Base-by-base conservation (phyloP, 2,113 vertebrate genomes). In the Coracopsis vasa region DNA sequence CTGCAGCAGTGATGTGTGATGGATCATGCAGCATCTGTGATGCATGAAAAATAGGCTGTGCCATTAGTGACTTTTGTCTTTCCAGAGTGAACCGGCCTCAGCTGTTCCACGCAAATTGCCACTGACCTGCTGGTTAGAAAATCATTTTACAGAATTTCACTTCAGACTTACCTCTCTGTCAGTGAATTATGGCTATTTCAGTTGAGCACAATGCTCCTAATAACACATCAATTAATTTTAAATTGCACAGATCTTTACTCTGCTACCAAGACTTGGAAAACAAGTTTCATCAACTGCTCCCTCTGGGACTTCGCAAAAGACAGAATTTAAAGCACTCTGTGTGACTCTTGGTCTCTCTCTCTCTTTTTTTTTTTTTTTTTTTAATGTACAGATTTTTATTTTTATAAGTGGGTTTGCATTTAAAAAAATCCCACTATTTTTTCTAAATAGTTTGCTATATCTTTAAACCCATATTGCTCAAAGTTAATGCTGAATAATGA, bases 1-100 rank as follows among this genome's bases (percentile, higher is more conserved):
- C 80, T 79, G 70, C 0, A 0, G 48, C 54, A 54, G n/a, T 17
- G 58, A 28, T 0, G 1, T 11, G 77, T 45, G 60, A 20, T 66
- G 80, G 51, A 64, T 90, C 16, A 1, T 6, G 28, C n/a, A 5
- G 45, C 21, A 24, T 47, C 75, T 19, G 39, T 53, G 39, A 39
- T 16, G 20, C 64, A 37, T 60, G 86, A 73, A 72, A 70, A 86
- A 31, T 0, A 27, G 41, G 29, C 64, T 86, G 83, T 5, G 7
- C 64, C 74, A 8, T 33, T 78, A 73, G 25, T 51, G 88, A 54
- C 64, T 88, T 72, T 20, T 83, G 80, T 41, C 53, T 88, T 78
- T 86, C 47, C 54, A 33, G 37, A 62, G 39, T 16, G 58, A 88
- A 11, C 23, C 13, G 51, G 37, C 42, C 58, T 56, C 23, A 66